Evolutionary conservation across 1,140 invertebrate genomes (phyloP).

Genomic region (Trachymyrmex septentrionalis): DNA sequence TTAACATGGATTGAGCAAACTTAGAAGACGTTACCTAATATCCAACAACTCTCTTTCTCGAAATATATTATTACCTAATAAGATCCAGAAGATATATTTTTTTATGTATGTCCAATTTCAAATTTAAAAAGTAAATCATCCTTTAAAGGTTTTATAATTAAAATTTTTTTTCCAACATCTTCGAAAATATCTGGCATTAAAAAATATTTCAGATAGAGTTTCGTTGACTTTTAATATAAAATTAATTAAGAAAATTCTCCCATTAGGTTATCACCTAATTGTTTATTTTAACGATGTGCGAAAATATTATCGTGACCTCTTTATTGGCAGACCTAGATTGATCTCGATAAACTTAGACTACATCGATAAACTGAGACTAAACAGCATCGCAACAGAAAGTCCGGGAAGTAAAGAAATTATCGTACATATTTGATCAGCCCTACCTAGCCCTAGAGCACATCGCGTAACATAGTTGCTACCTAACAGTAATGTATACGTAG

Average conservation of each 20-base stretch:
- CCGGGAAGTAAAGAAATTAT: conserved; percentile 18
- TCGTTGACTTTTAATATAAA: too few relatives aligned
- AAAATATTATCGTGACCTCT: conserved; percentile 35
- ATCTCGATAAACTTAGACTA: background rate
- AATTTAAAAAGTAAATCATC: too few relatives aligned
- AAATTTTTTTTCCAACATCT: too few relatives aligned
- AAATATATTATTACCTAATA: background rate
- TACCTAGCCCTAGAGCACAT: conserved; percentile 16
- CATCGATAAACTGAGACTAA: background rate
- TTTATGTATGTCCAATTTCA: background rate
- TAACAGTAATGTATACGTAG: background rate
- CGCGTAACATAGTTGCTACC: background rate
- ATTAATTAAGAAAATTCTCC: background rate
- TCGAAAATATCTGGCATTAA: too few relatives aligned
- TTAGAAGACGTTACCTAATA: background rate
- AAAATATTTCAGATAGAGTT: too few relatives aligned
- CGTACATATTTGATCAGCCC: conserved; percentile 45
- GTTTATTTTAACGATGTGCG: background rate
- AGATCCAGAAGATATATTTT: background rate
- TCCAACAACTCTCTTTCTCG: background rate
- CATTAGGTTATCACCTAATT: background rate
- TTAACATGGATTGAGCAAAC: background rate
- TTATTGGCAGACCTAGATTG: background rate
- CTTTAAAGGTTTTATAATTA: too few relatives aligned
- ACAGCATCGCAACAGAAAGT: conserved; percentile 17